Base-by-base conservation (phyloP, 2,888 invertebrate species). In the Trissoscelio sp. region DNA sequence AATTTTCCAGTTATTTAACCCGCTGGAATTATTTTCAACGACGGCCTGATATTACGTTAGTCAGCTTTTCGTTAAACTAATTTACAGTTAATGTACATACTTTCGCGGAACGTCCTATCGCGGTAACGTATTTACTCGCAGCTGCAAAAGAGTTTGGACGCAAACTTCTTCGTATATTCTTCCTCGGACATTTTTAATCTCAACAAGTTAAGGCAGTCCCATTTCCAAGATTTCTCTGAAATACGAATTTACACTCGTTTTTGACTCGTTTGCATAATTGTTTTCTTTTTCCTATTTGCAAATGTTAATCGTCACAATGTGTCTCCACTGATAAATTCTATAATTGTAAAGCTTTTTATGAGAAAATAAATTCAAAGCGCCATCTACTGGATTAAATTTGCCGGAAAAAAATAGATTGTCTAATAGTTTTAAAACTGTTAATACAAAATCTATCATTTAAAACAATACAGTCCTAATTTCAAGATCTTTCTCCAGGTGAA, bases 71-170 rank as follows among this genome's bases (percentile, higher is more conserved):
- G 20, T 34, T 46, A n/a, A 37, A 57, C 44, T 51, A 69, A 69
- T 57, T 55, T 46, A 57, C 57, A 46, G 44, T 57, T 69, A 69
- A 69, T 57, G 69, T 42, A 34, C 69, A 57, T 46, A 69, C 57
- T 69, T 69, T 69, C 46, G 44, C 20, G 22, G 7, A 20, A 39
- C 24, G 44, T 55, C 55, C 55, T 46, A 69, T 46, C 31, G 53
- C 34, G 69, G 11, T 69, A 51, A 57, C 31, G 57, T 57, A 69
- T 69, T 69, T 57, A 46, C 67, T 57, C 24, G 12, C 34, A 46
- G n/a, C 14, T 24, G 46, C 39, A 53, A 57, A n/a, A 34, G 42
- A 57, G 57, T 57, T 69, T 16, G 57, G 22, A 44, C 44, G 42
- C 46, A 3, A 57, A 69, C 14, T 53, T 46, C 51, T 51, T 55